phyloP scores from a whole-genome alignment of 2,888 invertebrate genomes.

The Acheta domesticus region DNA sequence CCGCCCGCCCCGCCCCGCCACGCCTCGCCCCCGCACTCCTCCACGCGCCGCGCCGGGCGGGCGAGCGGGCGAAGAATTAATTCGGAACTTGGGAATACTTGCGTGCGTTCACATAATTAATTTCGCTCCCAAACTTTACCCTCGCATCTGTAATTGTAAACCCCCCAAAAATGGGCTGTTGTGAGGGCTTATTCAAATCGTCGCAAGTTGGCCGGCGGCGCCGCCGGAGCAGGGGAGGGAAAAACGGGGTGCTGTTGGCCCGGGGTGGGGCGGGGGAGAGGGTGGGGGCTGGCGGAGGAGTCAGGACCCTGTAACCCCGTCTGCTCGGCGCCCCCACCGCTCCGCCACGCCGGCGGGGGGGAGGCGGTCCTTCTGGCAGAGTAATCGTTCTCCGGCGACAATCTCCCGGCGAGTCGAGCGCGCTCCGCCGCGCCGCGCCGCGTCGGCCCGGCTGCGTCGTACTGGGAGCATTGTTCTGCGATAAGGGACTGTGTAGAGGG shows the following conservation, averaged over 20 bases:
- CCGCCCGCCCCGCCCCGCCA: not conserved
- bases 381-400: constrained; percentile 2
- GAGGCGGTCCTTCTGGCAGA: not conserved
- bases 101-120: constrained; percentile 18
- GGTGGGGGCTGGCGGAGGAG: not conserved
- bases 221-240: not conserved
- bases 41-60: not conserved
- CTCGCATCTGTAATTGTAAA: constrained; percentile 18
- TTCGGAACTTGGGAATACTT: not conserved
- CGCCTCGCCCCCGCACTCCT: not conserved
- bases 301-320: not conserved
- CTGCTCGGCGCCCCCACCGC: not conserved
- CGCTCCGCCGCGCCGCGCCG: not conserved
- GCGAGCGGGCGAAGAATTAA: not conserved
- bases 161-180: not conserved
- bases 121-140: constrained; percentile 18
- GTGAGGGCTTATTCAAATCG: constrained; percentile 18
- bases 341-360: not conserved
- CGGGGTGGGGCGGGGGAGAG: not conserved
- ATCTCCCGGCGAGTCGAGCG: not conserved
- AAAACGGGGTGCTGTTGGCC: not conserved
- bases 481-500: not conserved
- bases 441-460: not conserved
- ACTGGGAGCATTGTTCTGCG: not conserved
- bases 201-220: not conserved